phyloP scores from a whole-genome alignment of 2,113 vertebrate genomes.

The Perca fluviatilis region DNA sequence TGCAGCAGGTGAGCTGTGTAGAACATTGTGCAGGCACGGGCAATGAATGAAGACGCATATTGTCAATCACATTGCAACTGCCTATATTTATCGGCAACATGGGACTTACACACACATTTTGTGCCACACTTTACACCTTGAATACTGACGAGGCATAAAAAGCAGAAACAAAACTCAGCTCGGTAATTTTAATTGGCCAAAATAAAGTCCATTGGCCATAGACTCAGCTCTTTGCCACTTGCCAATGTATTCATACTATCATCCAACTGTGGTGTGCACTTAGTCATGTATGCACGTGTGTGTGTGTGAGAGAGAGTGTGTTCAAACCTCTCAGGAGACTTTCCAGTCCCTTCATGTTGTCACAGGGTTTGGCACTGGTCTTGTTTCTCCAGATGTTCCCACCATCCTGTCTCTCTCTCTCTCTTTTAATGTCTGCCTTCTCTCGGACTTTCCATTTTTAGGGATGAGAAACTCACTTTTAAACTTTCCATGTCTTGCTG shows the following conservation, averaged over 20 bases:
- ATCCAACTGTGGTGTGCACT: background rate
- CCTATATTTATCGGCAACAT: background rate
- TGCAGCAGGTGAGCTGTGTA: conserved; percentile 35
- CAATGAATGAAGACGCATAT: conserved; percentile 5
- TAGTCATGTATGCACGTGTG: conserved; percentile 19
- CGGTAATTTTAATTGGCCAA: background rate
- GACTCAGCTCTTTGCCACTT: conserved; percentile 7
- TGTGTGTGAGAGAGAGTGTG: conserved; percentile 17
- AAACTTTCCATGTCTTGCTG: conserved; percentile 68
- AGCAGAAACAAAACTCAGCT: background rate
- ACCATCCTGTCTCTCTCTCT: conserved; percentile 50
- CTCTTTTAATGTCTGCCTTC: conserved; percentile 43
- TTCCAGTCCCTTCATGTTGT: conserved; percentile 66
- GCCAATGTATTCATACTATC: background rate
- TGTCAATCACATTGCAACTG: conserved; percentile 9
- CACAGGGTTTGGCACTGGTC: conserved; percentile 61
- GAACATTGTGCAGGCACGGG: conserved; percentile 8
- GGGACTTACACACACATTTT: background rate
- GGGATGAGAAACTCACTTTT: conserved; percentile 57
- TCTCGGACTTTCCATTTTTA: conserved; percentile 68
- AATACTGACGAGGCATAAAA: background rate
- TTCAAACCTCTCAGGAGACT: conserved; percentile 60
- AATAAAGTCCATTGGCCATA: background rate
- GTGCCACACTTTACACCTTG: background rate
- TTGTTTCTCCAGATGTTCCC: conserved; percentile 76